Evolutionary conservation across 1,140 invertebrate species (phyloP).

Genomic region (Euwallacea fornicatus): DNA sequence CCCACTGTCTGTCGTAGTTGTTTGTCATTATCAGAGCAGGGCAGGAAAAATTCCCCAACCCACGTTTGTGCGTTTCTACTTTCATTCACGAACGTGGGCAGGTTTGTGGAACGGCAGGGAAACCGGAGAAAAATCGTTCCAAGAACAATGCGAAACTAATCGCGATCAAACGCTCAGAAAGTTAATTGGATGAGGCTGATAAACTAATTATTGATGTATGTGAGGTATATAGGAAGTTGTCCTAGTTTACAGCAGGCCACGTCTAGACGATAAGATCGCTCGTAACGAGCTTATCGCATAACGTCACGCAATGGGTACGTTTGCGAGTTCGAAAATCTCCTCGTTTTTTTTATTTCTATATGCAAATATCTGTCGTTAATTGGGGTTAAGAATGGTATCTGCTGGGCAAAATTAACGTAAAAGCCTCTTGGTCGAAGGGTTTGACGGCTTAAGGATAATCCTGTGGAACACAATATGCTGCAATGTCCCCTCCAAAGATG

Average conservation of each 20-base stretch:
- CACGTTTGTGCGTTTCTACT: background rate
- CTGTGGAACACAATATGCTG: too few species aligned
- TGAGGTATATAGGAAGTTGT: too few species aligned
- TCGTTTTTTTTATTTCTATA: too few species aligned
- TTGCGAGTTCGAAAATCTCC: too few species aligned
- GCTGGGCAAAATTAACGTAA: too few species aligned
- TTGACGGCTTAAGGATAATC: too few species aligned
- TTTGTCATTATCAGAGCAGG: background rate
- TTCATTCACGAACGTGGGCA: background rate
- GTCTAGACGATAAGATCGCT: background rate
- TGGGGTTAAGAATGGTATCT: too few species aligned
- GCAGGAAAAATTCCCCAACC: background rate
- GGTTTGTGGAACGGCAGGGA: background rate
- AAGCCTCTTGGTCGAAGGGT: too few species aligned
- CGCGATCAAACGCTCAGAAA: background rate
- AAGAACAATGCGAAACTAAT: constrained; percentile 1
- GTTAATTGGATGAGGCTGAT: background rate
- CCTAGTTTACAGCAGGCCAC: too few species aligned
- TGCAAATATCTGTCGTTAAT: too few species aligned
- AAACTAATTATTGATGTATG: background rate
- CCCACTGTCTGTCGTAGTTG: too few species aligned
- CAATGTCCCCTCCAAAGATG: too few species aligned
- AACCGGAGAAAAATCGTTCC: background rate
- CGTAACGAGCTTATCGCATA: background rate
- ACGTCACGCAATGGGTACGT: background rate